phyloP scores from a whole-genome alignment of 2,888 invertebrate genomes.

The Drosophila affinis region DNA sequence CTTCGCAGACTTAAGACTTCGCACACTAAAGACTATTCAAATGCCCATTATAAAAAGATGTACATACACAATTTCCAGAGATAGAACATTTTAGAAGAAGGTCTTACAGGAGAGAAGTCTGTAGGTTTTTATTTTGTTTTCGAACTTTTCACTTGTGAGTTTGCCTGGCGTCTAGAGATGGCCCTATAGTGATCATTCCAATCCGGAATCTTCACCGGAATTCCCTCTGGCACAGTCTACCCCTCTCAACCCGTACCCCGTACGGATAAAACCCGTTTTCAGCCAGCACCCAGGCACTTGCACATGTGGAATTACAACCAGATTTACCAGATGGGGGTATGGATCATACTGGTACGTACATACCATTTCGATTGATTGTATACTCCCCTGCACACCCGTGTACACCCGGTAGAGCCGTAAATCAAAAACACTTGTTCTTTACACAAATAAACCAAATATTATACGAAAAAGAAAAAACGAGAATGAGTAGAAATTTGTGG shows the following conservation, averaged over 20 bases:
- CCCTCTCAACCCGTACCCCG: neutral
- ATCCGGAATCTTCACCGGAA: neutral
- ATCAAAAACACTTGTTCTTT: neutral
- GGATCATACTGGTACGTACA: neutral
- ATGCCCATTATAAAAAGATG: neutral
- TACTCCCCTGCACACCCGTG: neutral
- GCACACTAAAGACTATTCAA: neutral
- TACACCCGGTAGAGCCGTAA: neutral
- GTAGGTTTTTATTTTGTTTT: too few species aligned
- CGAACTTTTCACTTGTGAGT: too few species aligned
- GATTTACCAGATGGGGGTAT: slow-evolving; percentile 6
- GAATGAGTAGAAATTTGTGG: neutral
- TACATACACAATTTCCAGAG: too few species aligned
- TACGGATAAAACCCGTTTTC: neutral
- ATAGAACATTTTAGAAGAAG: too few species aligned
- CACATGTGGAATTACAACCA: slow-evolving; percentile 44
- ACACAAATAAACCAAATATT: slow-evolving; percentile 1
- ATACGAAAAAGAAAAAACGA: neutral
- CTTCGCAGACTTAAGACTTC: neutral
- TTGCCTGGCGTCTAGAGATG: too few species aligned
- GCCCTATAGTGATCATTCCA: too few species aligned
- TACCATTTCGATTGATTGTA: too few species aligned
- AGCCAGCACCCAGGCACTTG: slow-evolving; percentile 7
- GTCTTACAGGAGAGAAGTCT: too few species aligned
- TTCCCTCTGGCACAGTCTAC: neutral